phyloP scores from a whole-genome alignment of 2,888 invertebrate genomes.

The Pyrrhia umbra region DNA sequence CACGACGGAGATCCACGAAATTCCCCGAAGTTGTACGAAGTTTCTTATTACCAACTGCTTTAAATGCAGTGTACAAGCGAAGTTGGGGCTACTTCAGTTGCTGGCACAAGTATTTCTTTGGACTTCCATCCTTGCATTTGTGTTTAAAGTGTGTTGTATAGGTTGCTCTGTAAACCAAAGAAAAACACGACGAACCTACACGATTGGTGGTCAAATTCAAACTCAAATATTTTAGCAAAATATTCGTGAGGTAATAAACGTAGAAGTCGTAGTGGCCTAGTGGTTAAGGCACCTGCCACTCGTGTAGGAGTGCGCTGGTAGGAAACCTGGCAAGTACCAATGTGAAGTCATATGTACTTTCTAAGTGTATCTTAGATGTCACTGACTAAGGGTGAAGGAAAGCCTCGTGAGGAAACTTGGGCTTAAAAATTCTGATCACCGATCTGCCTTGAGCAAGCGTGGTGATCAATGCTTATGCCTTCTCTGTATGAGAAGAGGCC shows the following conservation, averaged over 20 bases:
- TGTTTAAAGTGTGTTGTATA: background rate
- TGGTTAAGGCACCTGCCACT: too few species aligned
- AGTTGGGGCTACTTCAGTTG: slow-evolving; percentile 29
- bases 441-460: too few species aligned
- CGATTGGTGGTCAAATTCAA: background rate
- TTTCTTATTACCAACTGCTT: slow-evolving; percentile 55
- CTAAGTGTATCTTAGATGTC: too few species aligned
- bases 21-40: slow-evolving; percentile 32
- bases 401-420: too few species aligned
- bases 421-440: too few species aligned
- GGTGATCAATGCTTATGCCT: too few species aligned
- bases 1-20: slow-evolving; percentile 24
- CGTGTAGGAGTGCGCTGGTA: too few species aligned
- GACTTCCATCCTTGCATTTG: slow-evolving; percentile 1
- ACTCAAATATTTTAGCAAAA: background rate
- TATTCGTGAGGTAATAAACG: background rate
- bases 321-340: too few species aligned
- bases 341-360: too few species aligned
- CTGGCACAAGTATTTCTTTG: slow-evolving; percentile 5
- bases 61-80: slow-evolving; percentile 41
- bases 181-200: background rate
- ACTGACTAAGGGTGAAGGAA: too few species aligned
- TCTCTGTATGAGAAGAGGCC: too few species aligned
- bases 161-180: background rate
- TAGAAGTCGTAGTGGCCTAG: too few species aligned